Base-by-base conservation (phyloP, 2,888 invertebrate species). In the Tipula unca region DNA sequence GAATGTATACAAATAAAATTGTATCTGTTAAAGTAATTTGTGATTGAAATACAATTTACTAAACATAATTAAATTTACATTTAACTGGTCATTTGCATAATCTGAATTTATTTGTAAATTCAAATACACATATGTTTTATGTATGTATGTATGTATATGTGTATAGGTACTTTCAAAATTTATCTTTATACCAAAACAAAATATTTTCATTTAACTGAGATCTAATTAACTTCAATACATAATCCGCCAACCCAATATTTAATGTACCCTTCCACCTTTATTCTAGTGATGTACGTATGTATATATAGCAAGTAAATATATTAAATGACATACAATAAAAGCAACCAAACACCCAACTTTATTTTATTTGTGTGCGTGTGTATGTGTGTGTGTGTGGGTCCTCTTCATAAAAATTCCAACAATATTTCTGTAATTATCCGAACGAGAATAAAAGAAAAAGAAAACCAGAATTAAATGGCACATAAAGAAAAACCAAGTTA, bases 401-500 rank as follows among this genome's bases (percentile, higher is more conserved):
- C 36, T 6, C 1, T 13, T 39, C 17, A 20, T 69, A 69, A 69
- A 69, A 69, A 69, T 69, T 25, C 69, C 25, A 69, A 69, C 20
- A 69, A 25, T 69, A 69, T 25, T 69, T 69, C 25, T 69, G 25
- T 69, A 69, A 69, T 69, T 69, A 25, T 69, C 69, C 25, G 25
- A 48, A n/a, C 42, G 13, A n/a, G 3, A 69, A 69, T 10, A 69
- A 69, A 69, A 20, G 3, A 48, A 25, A 69, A 25, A 69, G 25
- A 69, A 69, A 69, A 0, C 69, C 69, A 10, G 25, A 69, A 69
- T 69, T 69, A 69, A 69, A 69, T 69, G 69, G 25, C 10, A 69
- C 69, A 69, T 69, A 69, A 69, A 69, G 69, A 69, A 69, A 69
- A 69, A 48, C 69, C 69, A 69, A 69, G 69, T 69, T 69, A 69